Evolutionary conservation across 2,113 vertebrate species (phyloP).

Genomic region (Polypterus senegalus): DNA sequence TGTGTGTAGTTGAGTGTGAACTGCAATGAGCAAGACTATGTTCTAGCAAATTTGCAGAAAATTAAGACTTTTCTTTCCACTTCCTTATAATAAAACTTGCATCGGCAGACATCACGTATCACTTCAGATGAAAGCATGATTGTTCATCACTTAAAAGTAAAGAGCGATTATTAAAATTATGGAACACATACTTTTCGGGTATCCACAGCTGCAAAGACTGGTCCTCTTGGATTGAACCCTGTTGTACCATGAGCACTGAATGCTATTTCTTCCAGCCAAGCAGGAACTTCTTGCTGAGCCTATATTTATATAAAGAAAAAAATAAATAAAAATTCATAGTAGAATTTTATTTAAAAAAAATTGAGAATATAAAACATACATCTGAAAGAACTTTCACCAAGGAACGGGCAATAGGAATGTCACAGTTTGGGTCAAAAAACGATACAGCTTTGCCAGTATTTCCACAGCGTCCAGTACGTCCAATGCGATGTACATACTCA

Average conservation of each 20-base stretch:
- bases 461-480: slow-evolving; percentile 86
- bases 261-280: slow-evolving; percentile 74
- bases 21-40: no score
- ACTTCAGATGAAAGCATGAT: no score
- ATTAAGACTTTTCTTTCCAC: no score
- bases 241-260: slow-evolving; percentile 33
- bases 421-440: slow-evolving; percentile 62
- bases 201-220: slow-evolving; percentile 45
- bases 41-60: no score
- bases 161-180: no score
- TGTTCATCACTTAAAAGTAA: no score
- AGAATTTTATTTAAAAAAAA: neutral
- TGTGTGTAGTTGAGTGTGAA: no score
- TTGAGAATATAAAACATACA: slow-evolving; percentile 43
- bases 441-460: slow-evolving; percentile 74
- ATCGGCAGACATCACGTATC: no score
- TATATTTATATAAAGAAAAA: slow-evolving; percentile 27
- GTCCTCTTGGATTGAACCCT: slow-evolving; percentile 28
- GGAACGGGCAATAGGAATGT: slow-evolving; percentile 53
- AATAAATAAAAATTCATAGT: neutral
- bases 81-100: no score
- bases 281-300: slow-evolving; percentile 84
- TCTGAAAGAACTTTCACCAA: slow-evolving; percentile 72
- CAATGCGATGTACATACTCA: slow-evolving; percentile 89
- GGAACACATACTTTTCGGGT: slow-evolving; percentile 50